Base-by-base conservation (phyloP, 2,797 vertebrate species). In the Poeciliopsis presidionis region DNA sequence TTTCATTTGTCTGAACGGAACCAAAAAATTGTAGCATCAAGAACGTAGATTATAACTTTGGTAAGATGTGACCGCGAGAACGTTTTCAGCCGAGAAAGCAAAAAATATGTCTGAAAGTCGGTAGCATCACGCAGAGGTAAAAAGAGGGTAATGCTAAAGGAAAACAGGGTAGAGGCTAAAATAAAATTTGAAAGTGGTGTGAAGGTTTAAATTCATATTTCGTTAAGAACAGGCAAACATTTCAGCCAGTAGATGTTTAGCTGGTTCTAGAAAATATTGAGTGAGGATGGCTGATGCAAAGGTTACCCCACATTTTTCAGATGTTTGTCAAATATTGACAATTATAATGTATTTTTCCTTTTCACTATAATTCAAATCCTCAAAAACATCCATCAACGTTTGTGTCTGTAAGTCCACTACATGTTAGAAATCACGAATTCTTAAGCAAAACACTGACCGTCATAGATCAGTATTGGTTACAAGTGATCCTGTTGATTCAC, bases 401-500 rank as follows among this genome's bases (percentile, higher is more conserved):
- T n/a, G 20, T n/a, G 1, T 2, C 14, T 39, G 41, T 14, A 69
- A 45, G 20, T 43, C 11, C 4, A 43, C 20, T 25, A 13, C 36
- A 41, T 67, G 36, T 25, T 39, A 12, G 33, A 43, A 43, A 25
- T 43, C 4, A n/a, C 43, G 2, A 45, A 14, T 43, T n/a, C 18
- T 69, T 14, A 25, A 45, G 22, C 39, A 69, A 13, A 41, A 13
- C 11, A 16, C 63, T 25, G 36, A 46, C 57, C 25, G 9, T 57
- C 76, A 77, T 70, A 18, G 83, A 82, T 12, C 36, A 43, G n/a
- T 85, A 33, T 78, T 13, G 45, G 71, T 86, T 45, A 49, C 59
- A 80, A n/a, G 59, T 78, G 69, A 73, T 86, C 20, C 75, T 73
- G 59, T 75, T 79, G 73, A 73, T 84, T 80, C 78, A 57, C 72